Evolutionary conservation across 2,888 invertebrate genomes (phyloP).

Genomic region (Lasioglossum figueresi): DNA sequence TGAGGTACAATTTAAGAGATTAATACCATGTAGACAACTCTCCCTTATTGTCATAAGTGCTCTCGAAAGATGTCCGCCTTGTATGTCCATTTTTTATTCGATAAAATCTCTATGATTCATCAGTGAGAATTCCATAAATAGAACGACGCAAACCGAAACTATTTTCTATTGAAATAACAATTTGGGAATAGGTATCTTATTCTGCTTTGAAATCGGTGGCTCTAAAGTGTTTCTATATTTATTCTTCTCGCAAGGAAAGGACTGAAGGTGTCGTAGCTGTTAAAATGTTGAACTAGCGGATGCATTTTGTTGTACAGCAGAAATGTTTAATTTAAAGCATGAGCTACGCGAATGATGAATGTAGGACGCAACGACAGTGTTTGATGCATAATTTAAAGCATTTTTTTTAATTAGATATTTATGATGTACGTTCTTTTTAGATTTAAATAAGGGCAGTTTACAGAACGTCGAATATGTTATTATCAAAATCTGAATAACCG

Average conservation of each 20-base stretch:
- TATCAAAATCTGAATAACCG: neutral
- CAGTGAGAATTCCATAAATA: neutral
- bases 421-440: neutral
- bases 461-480: neutral
- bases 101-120: neutral
- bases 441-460: neutral
- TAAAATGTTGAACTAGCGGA: neutral
- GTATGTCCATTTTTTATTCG: neutral
- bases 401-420: neutral
- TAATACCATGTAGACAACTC: neutral
- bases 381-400: neutral
- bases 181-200: neutral
- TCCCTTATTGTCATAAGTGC: neutral
- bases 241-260: slow-evolving; percentile 1
- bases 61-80: neutral
- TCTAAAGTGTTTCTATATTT: neutral
- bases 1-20: neutral
- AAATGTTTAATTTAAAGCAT: neutral
- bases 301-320: neutral
- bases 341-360: neutral
- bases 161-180: neutral
- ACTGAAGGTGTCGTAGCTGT: neutral
- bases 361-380: neutral
- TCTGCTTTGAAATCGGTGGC: neutral
- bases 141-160: neutral